Evolutionary conservation across 2,888 invertebrate species (phyloP), one percentile per base, ranked within the genome.

Genomic region (Entomobrya multifasciata): DNA sequence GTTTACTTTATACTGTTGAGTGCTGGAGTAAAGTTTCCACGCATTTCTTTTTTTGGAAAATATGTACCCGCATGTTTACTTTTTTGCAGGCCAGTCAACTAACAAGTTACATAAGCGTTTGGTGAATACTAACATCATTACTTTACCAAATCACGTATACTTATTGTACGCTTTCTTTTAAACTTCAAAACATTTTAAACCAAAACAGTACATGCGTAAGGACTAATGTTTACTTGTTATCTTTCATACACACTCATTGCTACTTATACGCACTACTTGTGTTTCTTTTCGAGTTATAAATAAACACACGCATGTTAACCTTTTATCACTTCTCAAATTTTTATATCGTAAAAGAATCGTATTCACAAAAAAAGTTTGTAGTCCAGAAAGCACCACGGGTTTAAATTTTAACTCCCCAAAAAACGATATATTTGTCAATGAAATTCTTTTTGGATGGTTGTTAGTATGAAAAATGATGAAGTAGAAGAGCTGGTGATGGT

Each of bases 251-350:
- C 62, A 78, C 17, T 52, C 30, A 17, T 17, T 11, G 10, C 6
- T 49, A 72, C 47, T 15, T 13, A n/a, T 47, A 15, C 22, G 25
- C 13, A 36, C 47, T 60, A 62, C 78, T 47, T 52, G 44, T 44
- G 25, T 74, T 74, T n/a, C 74, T 11, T 55, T n/a, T n/a, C n/a
- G n/a, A n/a, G 77, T 57, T 62, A 83, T 83, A 82, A 82, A 82
- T 82, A 83, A 83, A n/a, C 74, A 25, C 74, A 83, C 65, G 65
- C 49, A 57, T 65, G 60, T 30, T 70, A 60, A 60, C 25, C 36
- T 83, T 52, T 60, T 72, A 55, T 60, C 65, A 36, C 36, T 62
- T 20, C 1, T 30, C n/a, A 13, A 0, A 15, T 62, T 3, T 25
- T 60, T 36, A 1, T 36, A 15, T 27, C 4, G 25, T 27, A 13